Evolutionary conservation across 2,888 invertebrate genomes (phyloP).

Genomic region (Idaea aversata): DNA sequence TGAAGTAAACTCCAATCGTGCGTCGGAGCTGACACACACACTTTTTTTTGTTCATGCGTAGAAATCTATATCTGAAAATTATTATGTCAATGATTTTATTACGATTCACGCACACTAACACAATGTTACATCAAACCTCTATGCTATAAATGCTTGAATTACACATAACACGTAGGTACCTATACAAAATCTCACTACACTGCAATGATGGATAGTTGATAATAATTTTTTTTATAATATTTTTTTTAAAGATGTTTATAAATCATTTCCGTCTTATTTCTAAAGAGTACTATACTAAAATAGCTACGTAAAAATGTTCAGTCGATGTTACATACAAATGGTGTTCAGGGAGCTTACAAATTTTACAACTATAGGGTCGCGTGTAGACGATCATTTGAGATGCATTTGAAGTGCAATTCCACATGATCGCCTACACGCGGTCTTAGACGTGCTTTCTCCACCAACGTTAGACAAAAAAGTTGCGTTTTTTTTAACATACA

Average conservation of each 20-base stretch:
- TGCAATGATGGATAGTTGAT: conserved; percentile 46
- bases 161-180: conserved; percentile 55
- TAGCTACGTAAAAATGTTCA: conserved; percentile 78
- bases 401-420: conserved; percentile 33
- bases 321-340: conserved; percentile 78
- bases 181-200: conserved; percentile 63
- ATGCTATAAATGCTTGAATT: conserved; percentile 73
- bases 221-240: conserved; percentile 29
- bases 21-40: no score
- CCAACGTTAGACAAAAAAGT: background rate
- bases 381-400: conserved; percentile 39
- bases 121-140: conserved; percentile 52
- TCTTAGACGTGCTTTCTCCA: conserved; percentile 19
- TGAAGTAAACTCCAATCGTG: no score
- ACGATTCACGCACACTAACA: conserved; percentile 68
- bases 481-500: background rate
- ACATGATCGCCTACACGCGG: conserved; percentile 38
- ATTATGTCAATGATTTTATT: conserved; percentile 19
- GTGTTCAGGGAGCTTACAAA: conserved; percentile 55
- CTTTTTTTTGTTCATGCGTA: no score
- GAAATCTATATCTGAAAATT: no score
- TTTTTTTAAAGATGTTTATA: conserved; percentile 36
- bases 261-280: conserved; percentile 24
- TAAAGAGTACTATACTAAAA: conserved; percentile 44
- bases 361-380: conserved; percentile 39